Evolutionary conservation across 1,140 invertebrate genomes (phyloP).

Genomic region (Capitella teleta): DNA sequence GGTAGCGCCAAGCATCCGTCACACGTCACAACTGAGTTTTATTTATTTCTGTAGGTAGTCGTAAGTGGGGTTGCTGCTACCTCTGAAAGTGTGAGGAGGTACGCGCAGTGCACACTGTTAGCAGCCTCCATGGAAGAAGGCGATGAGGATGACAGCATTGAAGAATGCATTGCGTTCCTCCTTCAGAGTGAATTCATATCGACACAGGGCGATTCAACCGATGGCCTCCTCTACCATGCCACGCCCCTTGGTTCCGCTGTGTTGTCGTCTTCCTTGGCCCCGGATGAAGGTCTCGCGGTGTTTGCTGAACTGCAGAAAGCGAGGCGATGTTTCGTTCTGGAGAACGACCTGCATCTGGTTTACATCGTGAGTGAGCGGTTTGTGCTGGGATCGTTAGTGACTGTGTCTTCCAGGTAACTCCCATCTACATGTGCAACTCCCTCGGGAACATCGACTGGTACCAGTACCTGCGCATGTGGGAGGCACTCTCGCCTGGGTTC

Average conservation of each 20-base stretch:
- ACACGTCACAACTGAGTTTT: too few species aligned
- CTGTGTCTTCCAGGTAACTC: constrained; percentile 50
- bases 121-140: constrained; percentile 26
- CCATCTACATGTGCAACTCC: constrained; percentile 66
- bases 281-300: constrained; percentile 75
- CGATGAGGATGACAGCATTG: not conserved
- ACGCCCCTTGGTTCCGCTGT: constrained; percentile 84
- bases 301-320: constrained; percentile 86
- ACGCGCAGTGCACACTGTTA: constrained; percentile 68
- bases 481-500: constrained; percentile 62
- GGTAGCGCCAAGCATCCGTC: too few species aligned
- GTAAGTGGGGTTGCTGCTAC: constrained; percentile 71
- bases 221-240: constrained; percentile 56
- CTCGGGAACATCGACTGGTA: constrained; percentile 76
- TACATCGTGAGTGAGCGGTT: constrained; percentile 51
- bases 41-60: too few species aligned
- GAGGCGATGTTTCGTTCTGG: constrained; percentile 76
- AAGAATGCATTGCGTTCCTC: not conserved
- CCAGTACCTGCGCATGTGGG: constrained; percentile 72
- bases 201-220: not conserved
- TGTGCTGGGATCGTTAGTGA: not conserved
- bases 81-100: constrained; percentile 60
- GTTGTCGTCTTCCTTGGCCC: constrained; percentile 79
- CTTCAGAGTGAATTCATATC: not conserved
- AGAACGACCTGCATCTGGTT: constrained; percentile 87